phyloP scores from a whole-genome alignment of 1,140 invertebrate species.

The Diorhabda elongata region DNA sequence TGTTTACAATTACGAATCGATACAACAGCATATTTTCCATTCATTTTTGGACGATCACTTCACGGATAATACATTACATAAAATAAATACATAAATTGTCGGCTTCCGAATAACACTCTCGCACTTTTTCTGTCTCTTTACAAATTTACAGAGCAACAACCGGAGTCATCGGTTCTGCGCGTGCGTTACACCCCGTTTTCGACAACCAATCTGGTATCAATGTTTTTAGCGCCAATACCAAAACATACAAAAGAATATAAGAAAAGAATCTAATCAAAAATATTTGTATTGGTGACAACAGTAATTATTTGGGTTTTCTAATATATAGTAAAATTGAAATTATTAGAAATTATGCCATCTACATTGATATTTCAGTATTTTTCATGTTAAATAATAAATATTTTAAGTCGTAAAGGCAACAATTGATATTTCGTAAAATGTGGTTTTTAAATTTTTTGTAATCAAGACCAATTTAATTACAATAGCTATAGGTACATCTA shows the following conservation, averaged over 20 bases:
- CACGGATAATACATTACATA: neutral
- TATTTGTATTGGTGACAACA: too few relatives aligned
- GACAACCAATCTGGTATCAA: constrained; percentile 6
- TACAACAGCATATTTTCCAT: neutral
- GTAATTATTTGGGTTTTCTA: too few relatives aligned
- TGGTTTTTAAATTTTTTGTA: too few relatives aligned
- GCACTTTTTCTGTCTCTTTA: neutral
- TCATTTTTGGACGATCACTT: neutral
- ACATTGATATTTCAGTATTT: too few relatives aligned
- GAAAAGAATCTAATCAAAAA: too few relatives aligned
- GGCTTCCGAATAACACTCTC: neutral
- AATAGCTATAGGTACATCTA: too few relatives aligned
- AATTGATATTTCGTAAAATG: too few relatives aligned
- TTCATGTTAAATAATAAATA: too few relatives aligned
- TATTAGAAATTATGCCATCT: too few relatives aligned
- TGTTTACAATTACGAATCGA: neutral
- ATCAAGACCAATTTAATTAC: too few relatives aligned
- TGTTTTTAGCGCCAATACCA: constrained; percentile 8
- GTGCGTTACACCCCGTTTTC: constrained; percentile 13
- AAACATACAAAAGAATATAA: neutral
- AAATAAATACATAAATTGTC: neutral
- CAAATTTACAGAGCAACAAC: constrained; percentile 24
- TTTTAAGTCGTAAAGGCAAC: too few relatives aligned
- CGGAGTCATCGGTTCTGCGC: constrained; percentile 21
- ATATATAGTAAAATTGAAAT: too few relatives aligned